Percentiles rank a stretch among this genome's conserved stretches.
Conservation (phyloP, 1,140 invertebrate genomes). For the Ctenoplectra terminalis region DNA sequence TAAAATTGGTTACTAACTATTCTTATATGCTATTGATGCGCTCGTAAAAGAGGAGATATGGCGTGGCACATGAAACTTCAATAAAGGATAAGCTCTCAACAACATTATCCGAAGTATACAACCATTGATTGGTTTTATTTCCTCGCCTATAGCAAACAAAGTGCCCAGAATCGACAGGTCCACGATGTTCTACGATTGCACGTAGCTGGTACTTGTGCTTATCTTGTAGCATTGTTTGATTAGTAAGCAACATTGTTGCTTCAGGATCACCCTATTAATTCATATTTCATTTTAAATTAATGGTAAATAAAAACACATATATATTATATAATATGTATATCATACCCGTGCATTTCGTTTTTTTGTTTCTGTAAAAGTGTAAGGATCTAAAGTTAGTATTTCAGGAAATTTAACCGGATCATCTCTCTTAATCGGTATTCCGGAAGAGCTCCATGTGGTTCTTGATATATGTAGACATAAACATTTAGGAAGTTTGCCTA, state of each 20-base stretch:
- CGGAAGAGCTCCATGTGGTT: slow-evolving; percentile 91
- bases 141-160: slow-evolving; percentile 95
- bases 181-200: slow-evolving; percentile 95
- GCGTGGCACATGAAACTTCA: slow-evolving; percentile 79
- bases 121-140: slow-evolving; percentile 76
- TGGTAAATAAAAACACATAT: neutral
- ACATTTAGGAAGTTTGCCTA: slow-evolving; percentile 93
- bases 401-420: slow-evolving; percentile 95
- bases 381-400: slow-evolving; percentile 90
- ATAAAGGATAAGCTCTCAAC: slow-evolving; percentile 77
- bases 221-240: slow-evolving; percentile 63
- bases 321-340: slow-evolving; percentile 15
- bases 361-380: slow-evolving; percentile 86
- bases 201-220: slow-evolving; percentile 88
- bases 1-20: slow-evolving; percentile 65
- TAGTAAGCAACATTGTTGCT: slow-evolving; percentile 65
- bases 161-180: slow-evolving; percentile 93
- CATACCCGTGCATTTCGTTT: slow-evolving; percentile 73
- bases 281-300: slow-evolving; percentile 15
- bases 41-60: slow-evolving; percentile 81
- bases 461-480: slow-evolving; percentile 94
- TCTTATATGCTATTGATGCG: slow-evolving; percentile 65
- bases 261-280: slow-evolving; percentile 70
- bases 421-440: slow-evolving; percentile 90
- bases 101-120: slow-evolving; percentile 79